These are phyloP conservation scores for Sphenopsis melanotis DNA, from an alignment of 2,797 vertebrate genomes.

Conservation along the genomic window DNA sequence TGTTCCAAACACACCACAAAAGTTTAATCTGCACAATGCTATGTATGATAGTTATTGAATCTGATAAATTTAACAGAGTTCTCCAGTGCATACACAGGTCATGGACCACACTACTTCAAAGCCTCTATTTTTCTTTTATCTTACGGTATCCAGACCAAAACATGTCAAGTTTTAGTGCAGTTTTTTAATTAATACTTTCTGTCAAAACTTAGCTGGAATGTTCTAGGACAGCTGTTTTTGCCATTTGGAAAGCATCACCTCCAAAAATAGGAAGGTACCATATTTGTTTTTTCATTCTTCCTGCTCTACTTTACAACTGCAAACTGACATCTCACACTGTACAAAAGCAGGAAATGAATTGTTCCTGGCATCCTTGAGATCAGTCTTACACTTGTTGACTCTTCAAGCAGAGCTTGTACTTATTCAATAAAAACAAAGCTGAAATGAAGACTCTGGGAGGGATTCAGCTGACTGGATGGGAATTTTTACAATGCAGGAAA, in stretches of 20 bases:
- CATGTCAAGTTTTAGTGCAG: background rate
- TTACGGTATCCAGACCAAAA: background rate
- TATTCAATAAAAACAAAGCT: background rate
- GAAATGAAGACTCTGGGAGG: background rate
- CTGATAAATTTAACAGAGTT: background rate
- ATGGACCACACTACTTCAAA: conserved; percentile 14
- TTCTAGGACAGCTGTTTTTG: background rate
- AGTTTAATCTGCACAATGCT: background rate
- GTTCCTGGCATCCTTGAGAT: background rate
- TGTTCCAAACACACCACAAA: background rate
- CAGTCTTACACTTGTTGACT: background rate
- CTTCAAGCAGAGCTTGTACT: background rate
- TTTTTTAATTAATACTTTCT: background rate
- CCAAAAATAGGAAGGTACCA: background rate
- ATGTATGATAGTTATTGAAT: background rate
- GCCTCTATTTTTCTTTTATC: background rate
- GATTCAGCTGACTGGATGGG: background rate
- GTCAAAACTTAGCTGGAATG: background rate
- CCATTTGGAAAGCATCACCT: background rate
- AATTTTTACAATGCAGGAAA: background rate
- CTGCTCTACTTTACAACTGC: background rate
- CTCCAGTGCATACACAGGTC: background rate
- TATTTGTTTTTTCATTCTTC: background rate
- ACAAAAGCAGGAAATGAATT: background rate
- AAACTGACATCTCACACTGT: background rate